phyloP scores from a whole-genome alignment of 2,797 vertebrate species.

The Crocodylus rhombifer region DNA sequence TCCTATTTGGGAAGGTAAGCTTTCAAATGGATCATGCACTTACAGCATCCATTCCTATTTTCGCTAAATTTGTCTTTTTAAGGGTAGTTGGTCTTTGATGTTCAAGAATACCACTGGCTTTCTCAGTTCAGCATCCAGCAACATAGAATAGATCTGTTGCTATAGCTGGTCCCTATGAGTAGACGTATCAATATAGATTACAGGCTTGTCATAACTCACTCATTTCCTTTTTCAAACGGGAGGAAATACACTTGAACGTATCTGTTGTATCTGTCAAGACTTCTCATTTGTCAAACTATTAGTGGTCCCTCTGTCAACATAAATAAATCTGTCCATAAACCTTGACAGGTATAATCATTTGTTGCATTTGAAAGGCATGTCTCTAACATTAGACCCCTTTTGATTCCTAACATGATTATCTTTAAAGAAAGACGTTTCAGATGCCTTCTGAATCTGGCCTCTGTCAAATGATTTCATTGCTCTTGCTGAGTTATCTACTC shows the following conservation, averaged over 20 bases:
- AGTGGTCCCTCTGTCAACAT: slow-evolving; percentile 82
- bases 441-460: slow-evolving; percentile 82
- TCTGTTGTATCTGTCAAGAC: slow-evolving; percentile 81
- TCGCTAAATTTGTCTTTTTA: slow-evolving; percentile 37
- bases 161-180: not conserved
- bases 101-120: slow-evolving; percentile 17
- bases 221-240: slow-evolving; percentile 70
- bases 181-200: slow-evolving; percentile 57
- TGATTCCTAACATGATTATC: slow-evolving; percentile 83
- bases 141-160: slow-evolving; percentile 26
- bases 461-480: slow-evolving; percentile 79
- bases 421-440: slow-evolving; percentile 80
- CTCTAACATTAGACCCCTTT: slow-evolving; percentile 82
- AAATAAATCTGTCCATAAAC: slow-evolving; percentile 86
- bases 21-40: slow-evolving; percentile 23
- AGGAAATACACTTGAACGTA: slow-evolving; percentile 78
- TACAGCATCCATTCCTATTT: slow-evolving; percentile 48
- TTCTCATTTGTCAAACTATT: slow-evolving; percentile 84
- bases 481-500: slow-evolving; percentile 79
- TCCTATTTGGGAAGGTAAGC: slow-evolving; percentile 22
- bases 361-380: slow-evolving; percentile 84
- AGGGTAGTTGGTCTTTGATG: not conserved
- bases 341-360: slow-evolving; percentile 85
- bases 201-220: slow-evolving; percentile 73
- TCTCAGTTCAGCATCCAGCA: slow-evolving; percentile 23